Conservation (phyloP, 2,113 vertebrate genomes). For the Nansenia antarctica region DNA sequence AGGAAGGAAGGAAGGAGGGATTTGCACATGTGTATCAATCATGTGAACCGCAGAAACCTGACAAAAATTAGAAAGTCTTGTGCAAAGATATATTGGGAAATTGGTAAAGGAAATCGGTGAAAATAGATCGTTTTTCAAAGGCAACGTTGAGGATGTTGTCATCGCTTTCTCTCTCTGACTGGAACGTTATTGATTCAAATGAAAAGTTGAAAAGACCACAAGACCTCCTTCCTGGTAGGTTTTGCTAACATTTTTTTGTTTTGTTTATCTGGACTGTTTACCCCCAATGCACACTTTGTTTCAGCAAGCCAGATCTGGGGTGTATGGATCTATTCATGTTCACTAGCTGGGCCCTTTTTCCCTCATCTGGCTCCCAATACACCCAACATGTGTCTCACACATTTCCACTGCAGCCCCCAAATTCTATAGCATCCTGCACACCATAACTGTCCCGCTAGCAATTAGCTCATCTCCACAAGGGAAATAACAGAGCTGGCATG, state of each 20-base stretch:
- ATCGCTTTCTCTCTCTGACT: constrained; percentile 38
- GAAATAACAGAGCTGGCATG: constrained; percentile 59
- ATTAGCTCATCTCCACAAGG: constrained; percentile 59
- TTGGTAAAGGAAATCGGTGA: constrained; percentile 1
- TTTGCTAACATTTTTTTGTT: too few relatives aligned
- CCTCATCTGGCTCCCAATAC: constrained; percentile 23
- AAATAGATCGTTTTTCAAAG: constrained; percentile 33
- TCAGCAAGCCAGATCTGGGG: constrained; percentile 27
- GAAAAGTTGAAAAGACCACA: constrained; percentile 37
- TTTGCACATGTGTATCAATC: constrained; percentile 22
- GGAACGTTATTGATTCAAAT: constrained; percentile 29
- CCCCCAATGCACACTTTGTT: constrained; percentile 21
- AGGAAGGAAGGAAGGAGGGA: background rate
- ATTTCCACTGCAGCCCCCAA: constrained; percentile 50
- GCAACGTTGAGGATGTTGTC: constrained; percentile 28
- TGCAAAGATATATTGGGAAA: constrained; percentile 34
- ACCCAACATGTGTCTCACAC: constrained; percentile 64
- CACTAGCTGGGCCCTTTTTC: constrained; percentile 41
- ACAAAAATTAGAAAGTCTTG: background rate
- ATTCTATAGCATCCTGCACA: constrained; percentile 40
- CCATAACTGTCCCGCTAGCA: constrained; percentile 51
- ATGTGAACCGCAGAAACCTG: background rate
- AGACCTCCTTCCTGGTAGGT: too few relatives aligned
- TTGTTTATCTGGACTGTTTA: constrained; percentile 26
- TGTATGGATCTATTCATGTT: constrained; percentile 34